Conservation (phyloP, 2,797 vertebrate genomes). For the Otus scops region DNA sequence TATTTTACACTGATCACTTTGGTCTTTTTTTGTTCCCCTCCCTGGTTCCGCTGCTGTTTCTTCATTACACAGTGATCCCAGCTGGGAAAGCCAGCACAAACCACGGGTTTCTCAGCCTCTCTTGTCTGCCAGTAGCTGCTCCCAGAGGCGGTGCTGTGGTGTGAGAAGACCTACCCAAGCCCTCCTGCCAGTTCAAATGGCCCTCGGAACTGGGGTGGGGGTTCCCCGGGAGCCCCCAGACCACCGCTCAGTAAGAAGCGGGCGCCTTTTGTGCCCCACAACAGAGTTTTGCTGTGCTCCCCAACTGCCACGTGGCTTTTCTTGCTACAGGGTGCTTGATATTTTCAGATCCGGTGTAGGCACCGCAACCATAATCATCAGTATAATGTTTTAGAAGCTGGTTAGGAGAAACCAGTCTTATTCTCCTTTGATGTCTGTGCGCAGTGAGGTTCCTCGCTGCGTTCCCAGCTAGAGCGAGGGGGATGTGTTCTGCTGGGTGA, state of each 20-base stretch:
- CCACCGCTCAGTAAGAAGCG: not conserved
- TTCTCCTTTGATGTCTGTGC: not conserved
- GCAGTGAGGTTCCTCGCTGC: fast-evolving
- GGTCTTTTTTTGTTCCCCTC: not conserved
- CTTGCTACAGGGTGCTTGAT: not conserved
- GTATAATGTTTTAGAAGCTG: not conserved
- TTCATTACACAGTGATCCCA: not conserved
- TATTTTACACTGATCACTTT: not conserved
- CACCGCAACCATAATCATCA: not conserved
- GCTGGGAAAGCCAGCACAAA: not conserved
- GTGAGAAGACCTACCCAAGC: not conserved
- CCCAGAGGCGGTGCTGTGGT: not conserved
- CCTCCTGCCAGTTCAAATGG: not conserved
- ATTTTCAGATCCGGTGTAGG: not conserved
- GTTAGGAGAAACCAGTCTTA: not conserved
- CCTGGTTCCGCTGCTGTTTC: not conserved
- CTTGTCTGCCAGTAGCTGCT: not conserved
- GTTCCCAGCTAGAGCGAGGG: not conserved
- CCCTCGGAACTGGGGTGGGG: not conserved
- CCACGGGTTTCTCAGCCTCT: not conserved
- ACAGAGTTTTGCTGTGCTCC: not conserved
- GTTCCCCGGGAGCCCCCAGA: not conserved
- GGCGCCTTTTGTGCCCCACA: not conserved
- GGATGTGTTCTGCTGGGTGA: not conserved
- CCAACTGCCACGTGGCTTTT: not conserved